Evolutionary conservation across 2,113 vertebrate genomes (phyloP).

Genomic region (Paedocypris sp.): DNA sequence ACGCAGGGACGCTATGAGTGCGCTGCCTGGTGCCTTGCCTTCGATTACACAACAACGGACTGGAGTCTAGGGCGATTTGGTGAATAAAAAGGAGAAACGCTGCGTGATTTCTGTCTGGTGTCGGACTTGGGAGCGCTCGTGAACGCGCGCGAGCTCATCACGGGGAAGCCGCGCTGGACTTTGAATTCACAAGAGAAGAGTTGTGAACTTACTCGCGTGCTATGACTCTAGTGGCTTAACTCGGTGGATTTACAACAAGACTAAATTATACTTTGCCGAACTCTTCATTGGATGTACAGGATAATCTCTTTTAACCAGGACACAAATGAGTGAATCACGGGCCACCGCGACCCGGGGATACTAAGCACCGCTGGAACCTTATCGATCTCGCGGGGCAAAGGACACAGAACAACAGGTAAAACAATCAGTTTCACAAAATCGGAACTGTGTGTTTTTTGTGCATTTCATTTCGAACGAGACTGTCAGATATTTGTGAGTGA

Average conservation of each 20-base stretch:
- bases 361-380: constrained; percentile 23
- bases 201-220: background rate
- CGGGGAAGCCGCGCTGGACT: constrained; percentile 44
- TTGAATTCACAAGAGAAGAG: constrained; percentile 39
- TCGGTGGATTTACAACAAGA: constrained; percentile 52
- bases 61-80: background rate
- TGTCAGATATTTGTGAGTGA: too few species aligned
- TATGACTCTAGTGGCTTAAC: background rate
- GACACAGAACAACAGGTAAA: constrained; percentile 4
- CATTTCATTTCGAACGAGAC: too few species aligned
- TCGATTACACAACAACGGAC: background rate
- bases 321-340: constrained; percentile 47
- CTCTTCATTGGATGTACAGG: constrained; percentile 12
- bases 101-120: background rate
- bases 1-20: background rate
- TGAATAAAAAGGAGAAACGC: background rate
- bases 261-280: background rate
- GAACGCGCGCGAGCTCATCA: constrained; percentile 12
- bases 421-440: background rate
- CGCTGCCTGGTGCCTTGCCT: background rate
- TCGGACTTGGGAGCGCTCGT: constrained; percentile 1
- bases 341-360: constrained; percentile 25
- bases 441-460: too few species aligned
- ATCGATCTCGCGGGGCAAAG: constrained; percentile 21
- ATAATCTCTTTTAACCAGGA: constrained; percentile 18